phyloP scores from a whole-genome alignment of 2,797 vertebrate species.

The Pelodytes ibericus region DNA sequence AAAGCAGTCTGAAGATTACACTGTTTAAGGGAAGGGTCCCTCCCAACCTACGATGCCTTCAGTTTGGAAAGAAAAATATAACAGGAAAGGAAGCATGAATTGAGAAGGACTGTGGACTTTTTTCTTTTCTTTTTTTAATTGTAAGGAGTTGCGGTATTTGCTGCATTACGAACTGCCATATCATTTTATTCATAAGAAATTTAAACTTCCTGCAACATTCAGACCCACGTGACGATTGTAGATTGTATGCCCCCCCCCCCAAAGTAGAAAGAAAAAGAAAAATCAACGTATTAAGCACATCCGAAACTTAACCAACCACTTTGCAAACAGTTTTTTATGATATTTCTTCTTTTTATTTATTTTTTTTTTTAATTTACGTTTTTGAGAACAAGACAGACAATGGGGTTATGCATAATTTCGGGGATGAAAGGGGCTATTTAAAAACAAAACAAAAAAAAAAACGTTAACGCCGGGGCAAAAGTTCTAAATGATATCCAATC shows the following conservation, averaged over 20 bases:
- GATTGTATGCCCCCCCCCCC: conserved; percentile 64
- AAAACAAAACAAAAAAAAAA: too few species aligned
- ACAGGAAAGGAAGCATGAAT: conserved; percentile 64
- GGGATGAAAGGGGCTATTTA: too few species aligned
- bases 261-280: conserved; percentile 46
- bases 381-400: neutral
- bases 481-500: too few species aligned
- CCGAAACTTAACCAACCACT: conserved; percentile 57
- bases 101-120: conserved; percentile 66
- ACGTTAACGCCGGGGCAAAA: too few species aligned
- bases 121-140: conserved; percentile 59
- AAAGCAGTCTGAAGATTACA: conserved; percentile 61
- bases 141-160: conserved; percentile 54
- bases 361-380: neutral
- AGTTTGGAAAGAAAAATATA: conserved; percentile 61
- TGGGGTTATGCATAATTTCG: neutral
- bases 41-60: conserved; percentile 66
- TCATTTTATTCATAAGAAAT: conserved; percentile 59
- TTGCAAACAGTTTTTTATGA: conserved; percentile 52
- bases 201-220: conserved; percentile 65
- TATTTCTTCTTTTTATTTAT: conserved; percentile 56
- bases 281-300: conserved; percentile 73
- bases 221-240: conserved; percentile 59
- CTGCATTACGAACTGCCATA: conserved; percentile 65
- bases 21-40: conserved; percentile 59